Evolutionary conservation across 2,797 vertebrate species (phyloP), one percentile per base, ranked within the genome.

Genomic region (Microctenopoma lineatum): DNA sequence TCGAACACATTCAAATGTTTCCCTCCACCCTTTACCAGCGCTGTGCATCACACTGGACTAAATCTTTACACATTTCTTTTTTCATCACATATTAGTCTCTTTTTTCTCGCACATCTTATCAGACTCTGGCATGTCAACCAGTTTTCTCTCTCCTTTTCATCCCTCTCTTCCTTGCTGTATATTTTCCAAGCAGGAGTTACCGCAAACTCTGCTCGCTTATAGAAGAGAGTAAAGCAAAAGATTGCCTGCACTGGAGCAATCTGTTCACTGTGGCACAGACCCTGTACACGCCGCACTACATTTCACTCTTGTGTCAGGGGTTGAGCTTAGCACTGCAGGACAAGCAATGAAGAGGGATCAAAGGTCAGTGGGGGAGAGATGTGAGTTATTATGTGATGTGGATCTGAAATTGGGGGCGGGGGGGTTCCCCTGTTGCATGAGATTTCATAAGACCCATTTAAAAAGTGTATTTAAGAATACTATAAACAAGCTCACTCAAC

Each of bases 251-350:
- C 38, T 3, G 4, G 60, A 70, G 60, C 48, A 14, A 44, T 66
- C 29, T 63, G 54, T 79, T 85, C 74, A 73, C 81, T 53, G 65
- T 84, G 73, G 79, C 66, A 74, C 57, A 7, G 45, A 83, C 68
- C 74, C 75, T 83, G 70, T 75, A 50, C 73, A 68, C 66, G 42
- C 69, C 14, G 70, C 70, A 64, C 77, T 70, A 52, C 73, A 59
- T 75, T 81, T 80, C 81, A 78, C 58, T 87, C 75, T 79, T 55
- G 60, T 81, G 80, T 77, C 84, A 63, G 63, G 75, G 57, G 68
- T 65, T 75, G 61, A 68, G 72, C 53, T 86, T 56, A 71, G 73
- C 75, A 59, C 68, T 73, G 74, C 70, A 71, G 81, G 73, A 77
- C 62, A 63, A 71, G 60, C 59, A 59, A 47, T 64, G 73, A 63